Conservation (phyloP, 2,888 invertebrate genomes). For the Prenolepis imparis region DNA sequence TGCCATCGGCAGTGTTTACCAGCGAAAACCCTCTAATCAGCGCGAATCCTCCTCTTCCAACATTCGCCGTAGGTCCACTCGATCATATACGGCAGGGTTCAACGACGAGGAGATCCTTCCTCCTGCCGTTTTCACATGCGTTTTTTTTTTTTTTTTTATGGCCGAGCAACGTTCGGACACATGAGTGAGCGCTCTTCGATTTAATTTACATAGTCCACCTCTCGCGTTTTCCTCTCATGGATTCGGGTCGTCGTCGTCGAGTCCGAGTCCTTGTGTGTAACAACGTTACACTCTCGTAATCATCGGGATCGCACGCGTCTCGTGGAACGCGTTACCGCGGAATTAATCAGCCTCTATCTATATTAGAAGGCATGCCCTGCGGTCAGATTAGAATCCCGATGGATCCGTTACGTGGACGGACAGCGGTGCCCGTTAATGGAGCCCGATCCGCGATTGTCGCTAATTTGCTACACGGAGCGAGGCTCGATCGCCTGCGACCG, state of each 20-base stretch:
- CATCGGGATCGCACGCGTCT: constrained; percentile 74
- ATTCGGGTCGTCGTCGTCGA: not conserved
- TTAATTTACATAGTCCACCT: constrained; percentile 68
- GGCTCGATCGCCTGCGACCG: not conserved
- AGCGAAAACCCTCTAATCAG: constrained; percentile 67
- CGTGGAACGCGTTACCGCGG: constrained; percentile 74
- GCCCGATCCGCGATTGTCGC: constrained; percentile 53
- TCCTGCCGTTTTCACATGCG: constrained; percentile 48
- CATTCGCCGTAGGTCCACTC: constrained; percentile 50
- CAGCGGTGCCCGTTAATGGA: constrained; percentile 71
- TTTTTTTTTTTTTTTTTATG: constrained; percentile 56
- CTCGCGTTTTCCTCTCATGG: not conserved
- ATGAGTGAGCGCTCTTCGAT: constrained; percentile 65
- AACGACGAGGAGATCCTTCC: not conserved
- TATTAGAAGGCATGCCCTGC: constrained; percentile 82
- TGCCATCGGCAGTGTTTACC: constrained; percentile 66
- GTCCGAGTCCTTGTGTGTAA: constrained; percentile 62
- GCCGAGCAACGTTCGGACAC: constrained; percentile 48
- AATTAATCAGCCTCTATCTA: constrained; percentile 83
- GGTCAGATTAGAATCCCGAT: constrained; percentile 82
- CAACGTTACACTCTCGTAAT: constrained; percentile 75
- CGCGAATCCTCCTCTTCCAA: constrained; percentile 44
- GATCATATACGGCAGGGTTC: constrained; percentile 53
- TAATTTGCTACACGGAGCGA: constrained; percentile 38
- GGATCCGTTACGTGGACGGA: constrained; percentile 66